A percentile compares a stretch with the other conserved stretches of the same genome.
phyloP scores from a whole-genome alignment of 2,113 vertebrate species.

The Noctilio leporinus region DNA sequence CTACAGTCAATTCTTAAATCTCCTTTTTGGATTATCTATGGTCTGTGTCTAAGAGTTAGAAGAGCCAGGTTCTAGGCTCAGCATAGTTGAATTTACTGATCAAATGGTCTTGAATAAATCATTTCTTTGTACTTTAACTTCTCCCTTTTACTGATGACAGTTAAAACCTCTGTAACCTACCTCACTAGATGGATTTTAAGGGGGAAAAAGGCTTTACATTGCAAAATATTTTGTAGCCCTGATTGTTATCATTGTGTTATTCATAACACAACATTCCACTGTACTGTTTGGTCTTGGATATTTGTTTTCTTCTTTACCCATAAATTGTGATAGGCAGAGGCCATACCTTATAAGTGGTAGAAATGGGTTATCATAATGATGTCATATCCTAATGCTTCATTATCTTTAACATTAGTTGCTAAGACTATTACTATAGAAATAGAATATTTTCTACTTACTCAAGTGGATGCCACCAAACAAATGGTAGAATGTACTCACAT shows the following conservation, averaged over 20 bases:
- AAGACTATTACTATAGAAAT: neutral
- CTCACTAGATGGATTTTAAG: neutral
- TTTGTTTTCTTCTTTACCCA: neutral
- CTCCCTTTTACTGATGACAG: neutral
- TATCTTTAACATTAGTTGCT: neutral
- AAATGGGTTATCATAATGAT: neutral
- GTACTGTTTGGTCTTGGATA: neutral
- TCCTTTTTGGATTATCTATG: neutral
- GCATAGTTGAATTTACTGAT: neutral
- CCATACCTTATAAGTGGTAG: neutral
- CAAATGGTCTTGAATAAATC: neutral
- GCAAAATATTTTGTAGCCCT: neutral
- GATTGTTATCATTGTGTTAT: neutral
- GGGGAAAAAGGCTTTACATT: neutral
- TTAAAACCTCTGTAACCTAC: neutral
- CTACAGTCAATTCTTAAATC: neutral
- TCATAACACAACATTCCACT: neutral
- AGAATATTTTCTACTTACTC: neutral
- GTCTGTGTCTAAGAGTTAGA: neutral
- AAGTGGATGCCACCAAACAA: neutral
- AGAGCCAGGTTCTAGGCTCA: neutral
- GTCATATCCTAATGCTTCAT: neutral
- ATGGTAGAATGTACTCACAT: neutral
- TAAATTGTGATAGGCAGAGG: neutral
- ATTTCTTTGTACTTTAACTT: neutral